Conservation (phyloP, 2,888 invertebrate species). For the Saturnia japonica region DNA sequence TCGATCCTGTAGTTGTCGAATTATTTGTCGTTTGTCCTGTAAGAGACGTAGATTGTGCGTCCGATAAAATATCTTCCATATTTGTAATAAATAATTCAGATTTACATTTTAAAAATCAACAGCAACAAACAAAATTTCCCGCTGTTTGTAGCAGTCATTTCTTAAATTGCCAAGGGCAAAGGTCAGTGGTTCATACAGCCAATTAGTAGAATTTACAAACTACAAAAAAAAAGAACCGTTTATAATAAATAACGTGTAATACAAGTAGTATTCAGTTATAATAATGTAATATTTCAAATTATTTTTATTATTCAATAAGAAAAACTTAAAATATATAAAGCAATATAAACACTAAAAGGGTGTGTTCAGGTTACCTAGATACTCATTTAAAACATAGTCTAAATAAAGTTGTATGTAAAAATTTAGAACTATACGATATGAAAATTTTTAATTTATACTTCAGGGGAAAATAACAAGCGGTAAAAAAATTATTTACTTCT, state of each 20-base stretch:
- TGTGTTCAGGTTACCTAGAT: not conserved
- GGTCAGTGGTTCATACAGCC: conserved; percentile 1
- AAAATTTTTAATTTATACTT: not conserved
- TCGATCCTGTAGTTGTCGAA: conserved; percentile 27
- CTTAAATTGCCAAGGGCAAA: not conserved
- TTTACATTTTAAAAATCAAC: not conserved
- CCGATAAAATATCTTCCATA: conserved; percentile 39
- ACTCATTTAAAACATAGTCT: not conserved
- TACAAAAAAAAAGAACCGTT: not conserved
- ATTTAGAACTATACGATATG: not conserved
- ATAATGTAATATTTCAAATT: not conserved
- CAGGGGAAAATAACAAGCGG: not conserved
- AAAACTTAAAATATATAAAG: not conserved
- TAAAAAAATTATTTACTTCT: not conserved
- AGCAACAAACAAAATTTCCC: not conserved
- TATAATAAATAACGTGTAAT: not conserved
- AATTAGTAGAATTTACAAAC: not conserved
- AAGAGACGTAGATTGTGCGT: conserved; percentile 32
- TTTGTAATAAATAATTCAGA: conserved; percentile 12
- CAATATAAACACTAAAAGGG: not conserved
- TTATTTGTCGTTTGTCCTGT: conserved; percentile 32
- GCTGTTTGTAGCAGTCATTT: not conserved
- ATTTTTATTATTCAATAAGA: not conserved
- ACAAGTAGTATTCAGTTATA: not conserved
- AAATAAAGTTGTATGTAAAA: not conserved